These are phyloP conservation scores for Leucoraja ocellata DNA, from an alignment of 2,797 vertebrate genomes.

Conservation along the genomic window DNA sequence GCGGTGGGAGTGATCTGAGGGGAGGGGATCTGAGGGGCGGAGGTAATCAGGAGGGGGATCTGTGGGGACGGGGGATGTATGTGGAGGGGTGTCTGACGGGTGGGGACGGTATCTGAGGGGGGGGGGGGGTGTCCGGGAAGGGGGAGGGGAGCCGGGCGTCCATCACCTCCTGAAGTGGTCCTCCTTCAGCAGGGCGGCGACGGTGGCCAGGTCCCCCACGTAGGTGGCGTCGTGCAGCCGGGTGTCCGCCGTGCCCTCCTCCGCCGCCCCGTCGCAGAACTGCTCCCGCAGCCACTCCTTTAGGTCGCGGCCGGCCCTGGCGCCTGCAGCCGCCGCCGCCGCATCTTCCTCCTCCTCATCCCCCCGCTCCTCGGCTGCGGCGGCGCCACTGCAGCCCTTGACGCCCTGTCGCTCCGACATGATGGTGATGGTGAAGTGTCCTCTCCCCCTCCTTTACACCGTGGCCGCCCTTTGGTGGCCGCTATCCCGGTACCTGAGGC, in stretches of 20 bases:
- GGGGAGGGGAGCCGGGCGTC: no score
- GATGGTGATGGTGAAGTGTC: not conserved
- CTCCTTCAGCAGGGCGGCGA: conserved; percentile 73
- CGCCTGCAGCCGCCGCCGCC: not conserved
- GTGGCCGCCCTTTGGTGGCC: not conserved
- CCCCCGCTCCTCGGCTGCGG: conserved; percentile 11
- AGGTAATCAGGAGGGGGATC: no score
- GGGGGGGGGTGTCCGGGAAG: no score
- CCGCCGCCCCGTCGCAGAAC: conserved; percentile 79
- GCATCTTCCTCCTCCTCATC: not conserved
- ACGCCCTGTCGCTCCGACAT: conserved; percentile 24
- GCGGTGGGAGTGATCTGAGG: no score
- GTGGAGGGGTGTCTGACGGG: no score
- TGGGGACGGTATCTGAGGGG: no score
- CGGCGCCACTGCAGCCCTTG: conserved; percentile 32
- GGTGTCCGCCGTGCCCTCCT: conserved; percentile 73
- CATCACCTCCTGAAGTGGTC: conserved; percentile 74
- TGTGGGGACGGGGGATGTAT: no score
- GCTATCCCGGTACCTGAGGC: not conserved
- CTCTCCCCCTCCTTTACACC: not conserved
- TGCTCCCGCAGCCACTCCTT: conserved; percentile 91
- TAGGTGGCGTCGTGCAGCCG: conserved; percentile 84
- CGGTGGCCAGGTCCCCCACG: conserved; percentile 79
- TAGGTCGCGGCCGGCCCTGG: conserved; percentile 73
- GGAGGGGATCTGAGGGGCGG: no score